A percentile compares a stretch with the other conserved stretches of the same genome.
Evolutionary conservation across 2,888 invertebrate species (phyloP).

Genomic region (Plemyria rubiginata): DNA sequence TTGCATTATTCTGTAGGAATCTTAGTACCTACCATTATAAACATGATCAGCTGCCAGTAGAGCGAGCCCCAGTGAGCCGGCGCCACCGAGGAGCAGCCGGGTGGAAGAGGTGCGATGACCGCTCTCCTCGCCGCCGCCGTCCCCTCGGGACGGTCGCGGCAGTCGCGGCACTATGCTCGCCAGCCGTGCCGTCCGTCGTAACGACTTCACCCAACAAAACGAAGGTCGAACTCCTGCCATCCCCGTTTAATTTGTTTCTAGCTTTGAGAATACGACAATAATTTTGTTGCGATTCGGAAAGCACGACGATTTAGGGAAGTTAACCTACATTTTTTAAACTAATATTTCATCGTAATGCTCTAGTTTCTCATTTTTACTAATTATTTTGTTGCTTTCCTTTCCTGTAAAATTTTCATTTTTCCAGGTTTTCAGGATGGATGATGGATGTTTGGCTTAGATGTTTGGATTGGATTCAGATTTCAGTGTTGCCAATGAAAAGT

Average conservation of each 20-base stretch:
- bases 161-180: conserved; percentile 46
- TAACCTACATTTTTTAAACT: conserved; percentile 29
- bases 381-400: neutral
- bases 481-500: no score
- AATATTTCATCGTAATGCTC: conserved; percentile 2
- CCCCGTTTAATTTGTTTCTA: conserved; percentile 10
- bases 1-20: no score
- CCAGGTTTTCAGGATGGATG: no score
- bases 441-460: no score
- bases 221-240: conserved; percentile 37
- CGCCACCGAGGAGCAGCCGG: conserved; percentile 47
- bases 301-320: conserved; percentile 31
- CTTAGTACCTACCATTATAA: conserved; percentile 66
- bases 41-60: conserved; percentile 70
- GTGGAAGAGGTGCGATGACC: conserved; percentile 23
- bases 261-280: conserved; percentile 17
- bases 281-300: conserved; percentile 22
- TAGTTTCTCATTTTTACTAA: conserved; percentile 12
- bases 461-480: no score
- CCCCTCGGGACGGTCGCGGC: conserved; percentile 19
- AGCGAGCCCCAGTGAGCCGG: conserved; percentile 64
- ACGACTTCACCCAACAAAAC: conserved; percentile 23
- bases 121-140: conserved; percentile 37
- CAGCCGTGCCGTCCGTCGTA: conserved; percentile 51
- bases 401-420: neutral